Percentiles rank a stretch among this genome's conserved stretches.
These are phyloP conservation scores for Takifugu bimaculatus DNA, from an alignment of 2,113 vertebrate genomes.

Conservation along the genomic window DNA sequence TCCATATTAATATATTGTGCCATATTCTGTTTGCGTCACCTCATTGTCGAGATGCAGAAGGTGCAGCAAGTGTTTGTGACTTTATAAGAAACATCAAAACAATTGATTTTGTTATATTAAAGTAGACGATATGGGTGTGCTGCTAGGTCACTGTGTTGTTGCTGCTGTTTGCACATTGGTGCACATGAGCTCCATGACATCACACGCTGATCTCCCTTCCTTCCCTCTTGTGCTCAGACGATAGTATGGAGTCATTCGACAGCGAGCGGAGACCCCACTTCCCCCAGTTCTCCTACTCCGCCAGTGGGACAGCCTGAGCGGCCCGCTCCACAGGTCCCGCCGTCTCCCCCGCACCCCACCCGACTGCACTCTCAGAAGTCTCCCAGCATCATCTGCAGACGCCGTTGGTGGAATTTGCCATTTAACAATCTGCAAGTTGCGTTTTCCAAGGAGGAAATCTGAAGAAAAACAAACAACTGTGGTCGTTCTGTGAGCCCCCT, in stretches of 20 bases:
- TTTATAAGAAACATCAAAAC: no score
- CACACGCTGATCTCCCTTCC: not conserved
- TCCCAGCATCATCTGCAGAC: slow-evolving; percentile 62
- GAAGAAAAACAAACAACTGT: slow-evolving; percentile 52
- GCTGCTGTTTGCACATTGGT: no score
- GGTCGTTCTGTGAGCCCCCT: slow-evolving; percentile 59
- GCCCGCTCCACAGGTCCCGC: slow-evolving; percentile 68
- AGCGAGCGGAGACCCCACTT: slow-evolving; percentile 93
- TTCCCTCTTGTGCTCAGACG: slow-evolving; percentile 69
- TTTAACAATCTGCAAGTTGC: slow-evolving; percentile 47
- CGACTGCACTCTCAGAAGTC: slow-evolving; percentile 79
- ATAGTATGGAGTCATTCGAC: slow-evolving; percentile 91
- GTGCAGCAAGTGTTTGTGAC: no score
- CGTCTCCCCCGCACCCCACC: slow-evolving; percentile 53
- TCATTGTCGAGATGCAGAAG: no score
- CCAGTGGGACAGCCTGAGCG: slow-evolving; percentile 88
- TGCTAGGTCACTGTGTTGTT: no score
- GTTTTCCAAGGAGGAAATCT: slow-evolving; percentile 49
- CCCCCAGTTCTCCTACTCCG: slow-evolving; percentile 96
- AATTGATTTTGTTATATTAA: no score
- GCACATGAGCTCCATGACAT: no score
- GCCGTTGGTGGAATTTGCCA: slow-evolving; percentile 74
- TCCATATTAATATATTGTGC: not conserved
- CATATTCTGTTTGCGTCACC: no score
- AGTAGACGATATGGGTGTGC: no score